Conservation (phyloP, 2,888 invertebrate species). For the Gari tellinella region DNA sequence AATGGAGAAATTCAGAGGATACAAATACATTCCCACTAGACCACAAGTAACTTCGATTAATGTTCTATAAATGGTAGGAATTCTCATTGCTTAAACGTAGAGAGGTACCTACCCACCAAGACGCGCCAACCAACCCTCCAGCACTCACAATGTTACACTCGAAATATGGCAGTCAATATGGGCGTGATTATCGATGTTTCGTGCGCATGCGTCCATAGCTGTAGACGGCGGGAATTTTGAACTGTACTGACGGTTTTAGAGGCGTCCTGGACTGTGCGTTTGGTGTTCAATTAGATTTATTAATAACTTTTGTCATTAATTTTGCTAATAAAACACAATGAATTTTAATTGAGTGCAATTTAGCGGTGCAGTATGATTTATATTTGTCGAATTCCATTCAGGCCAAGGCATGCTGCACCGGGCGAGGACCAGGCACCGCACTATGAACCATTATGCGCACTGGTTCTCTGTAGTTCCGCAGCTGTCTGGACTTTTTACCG, state of each 20-base stretch:
- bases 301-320: constrained; percentile 53
- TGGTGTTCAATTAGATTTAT: constrained; percentile 41
- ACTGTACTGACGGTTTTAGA: constrained; percentile 7
- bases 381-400: constrained; percentile 42
- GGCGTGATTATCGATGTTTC: not conserved
- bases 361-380: constrained; percentile 48
- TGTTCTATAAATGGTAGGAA: too few relatives aligned
- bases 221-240: constrained; percentile 50
- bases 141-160: too few relatives aligned
- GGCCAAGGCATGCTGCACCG: constrained; percentile 37
- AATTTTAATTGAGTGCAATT: constrained; percentile 41
- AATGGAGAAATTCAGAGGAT: too few relatives aligned
- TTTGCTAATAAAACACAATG: constrained; percentile 55
- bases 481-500: constrained; percentile 57
- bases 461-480: constrained; percentile 42
- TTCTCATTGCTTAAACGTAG: too few relatives aligned
- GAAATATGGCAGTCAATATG: too few relatives aligned
- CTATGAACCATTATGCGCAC: constrained; percentile 38
- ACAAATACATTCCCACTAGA: too few relatives aligned
- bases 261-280: constrained; percentile 14
- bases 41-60: too few relatives aligned
- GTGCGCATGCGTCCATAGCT: constrained; percentile 52
- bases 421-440: constrained; percentile 17
- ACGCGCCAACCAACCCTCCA: too few relatives aligned
- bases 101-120: too few relatives aligned